Base-by-base conservation (phyloP, 2,888 invertebrate genomes). In the Malthinus flaveolus region DNA sequence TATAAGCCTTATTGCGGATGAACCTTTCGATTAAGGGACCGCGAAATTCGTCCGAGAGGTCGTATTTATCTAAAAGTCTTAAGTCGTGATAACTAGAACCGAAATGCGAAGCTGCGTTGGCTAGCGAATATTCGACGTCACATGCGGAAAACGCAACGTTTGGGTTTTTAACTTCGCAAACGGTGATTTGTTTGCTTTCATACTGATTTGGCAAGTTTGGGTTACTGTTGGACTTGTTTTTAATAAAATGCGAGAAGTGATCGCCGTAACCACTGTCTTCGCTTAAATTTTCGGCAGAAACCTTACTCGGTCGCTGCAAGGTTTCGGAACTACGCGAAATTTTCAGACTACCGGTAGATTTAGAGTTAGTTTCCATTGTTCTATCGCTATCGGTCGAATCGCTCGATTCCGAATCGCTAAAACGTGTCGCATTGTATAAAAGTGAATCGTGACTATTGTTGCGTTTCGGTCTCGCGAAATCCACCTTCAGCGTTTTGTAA, bases 191-290 rank as follows among this genome's bases (percentile, higher is more conserved):
- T 58, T 13, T 15, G 49, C 62, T 76, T 63, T 77, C 77, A 11
- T 31, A 48, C 9, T 42, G 49, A 5, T 3, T 48, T 33, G 39
- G 35, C 68, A 80, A 79, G 70, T 79, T 79, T 48, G 81, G 80
- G 64, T 80, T 80, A 58, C 79, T 80, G 66, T 78, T 80, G 31
- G 80, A 80, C 69, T 80, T 80, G 48, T 66, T 63, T 52, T 69
- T 65, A 12, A 70, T 60, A 46, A 71, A 71, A 60, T 73, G 74
- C 47, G 70, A 73, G 44, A 77, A 71, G 59, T 79, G 76, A 64
- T 89, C 90, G 71, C 89, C 85, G 78, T 88, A 90, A 51, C 90
- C 90, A 69, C 89, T 90, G 77, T 91, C 90, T 76, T 91, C 90
- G 72, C 90, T 90, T 64, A 91, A 81, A 81, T 90, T 90, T 74